Evolutionary conservation across 2,888 invertebrate genomes (phyloP).

Genomic region (Euplagia quadripunctaria): DNA sequence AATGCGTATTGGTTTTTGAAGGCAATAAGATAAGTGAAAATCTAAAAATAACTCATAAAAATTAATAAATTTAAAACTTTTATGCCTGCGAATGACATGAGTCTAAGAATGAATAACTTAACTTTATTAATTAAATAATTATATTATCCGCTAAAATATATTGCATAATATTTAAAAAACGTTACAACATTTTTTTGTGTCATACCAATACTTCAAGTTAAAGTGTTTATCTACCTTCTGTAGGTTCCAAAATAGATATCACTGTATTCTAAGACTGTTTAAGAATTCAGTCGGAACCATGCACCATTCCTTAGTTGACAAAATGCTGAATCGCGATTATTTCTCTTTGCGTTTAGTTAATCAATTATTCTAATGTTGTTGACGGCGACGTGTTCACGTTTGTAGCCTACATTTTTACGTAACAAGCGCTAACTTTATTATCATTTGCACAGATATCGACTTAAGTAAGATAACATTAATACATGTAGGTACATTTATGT

Average conservation of each 20-base stretch:
- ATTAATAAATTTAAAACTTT: too few species aligned
- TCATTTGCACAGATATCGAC: conserved; percentile 31
- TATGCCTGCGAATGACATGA: too few species aligned
- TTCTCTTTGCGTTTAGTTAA: conserved; percentile 86
- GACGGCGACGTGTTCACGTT: conserved; percentile 74
- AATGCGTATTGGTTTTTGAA: too few species aligned
- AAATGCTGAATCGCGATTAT: conserved; percentile 85
- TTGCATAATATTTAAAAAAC: too few species aligned
- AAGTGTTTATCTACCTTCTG: too few species aligned
- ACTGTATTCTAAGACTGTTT: neutral
- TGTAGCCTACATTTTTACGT: conserved; percentile 63
- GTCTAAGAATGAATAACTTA: too few species aligned
- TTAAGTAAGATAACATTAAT: neutral
- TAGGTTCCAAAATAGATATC: neutral
- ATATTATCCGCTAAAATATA: too few species aligned
- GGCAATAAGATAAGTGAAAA: too few species aligned
- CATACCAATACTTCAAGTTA: neutral
- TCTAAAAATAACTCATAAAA: too few species aligned
- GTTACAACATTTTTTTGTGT: too few species aligned
- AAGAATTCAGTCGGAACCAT: conserved; percentile 37
- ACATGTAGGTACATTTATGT: neutral
- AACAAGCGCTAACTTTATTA: conserved; percentile 54
- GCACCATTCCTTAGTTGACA: conserved; percentile 65
- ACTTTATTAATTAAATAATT: too few species aligned
- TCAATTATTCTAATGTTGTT: conserved; percentile 87